Base-by-base conservation (phyloP, 2,113 vertebrate species). In the Corythornis madagascariensis region DNA sequence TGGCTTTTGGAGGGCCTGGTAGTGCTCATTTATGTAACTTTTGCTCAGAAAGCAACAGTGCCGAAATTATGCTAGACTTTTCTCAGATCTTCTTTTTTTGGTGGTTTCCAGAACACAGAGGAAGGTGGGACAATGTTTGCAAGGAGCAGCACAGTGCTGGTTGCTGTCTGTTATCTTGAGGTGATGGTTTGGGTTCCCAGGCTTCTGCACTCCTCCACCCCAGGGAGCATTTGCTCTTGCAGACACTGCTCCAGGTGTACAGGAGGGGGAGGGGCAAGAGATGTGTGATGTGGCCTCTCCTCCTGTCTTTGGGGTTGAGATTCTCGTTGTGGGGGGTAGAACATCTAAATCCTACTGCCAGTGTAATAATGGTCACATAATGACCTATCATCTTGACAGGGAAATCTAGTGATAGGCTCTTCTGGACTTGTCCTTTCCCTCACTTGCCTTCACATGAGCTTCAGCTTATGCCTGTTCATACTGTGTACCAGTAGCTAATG, bases 181-280 rank as follows among this genome's bases (percentile, higher is more conserved):
- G 31, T 11, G 38, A 8, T 4, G 17, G 16, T 31, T 83, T 78
- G 21, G 48, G 38, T 61, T 70, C 26, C 33, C 43, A 8, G 28
- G 48, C 15, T 43, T 31, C 55, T 11, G 56, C 38, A 16, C 2
- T 10, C 10, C 35, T 64, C 33, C 16, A 0, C 21, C 15, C 35
- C 0, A 0, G 29, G 33, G 16, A 61, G 33, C 14, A 7, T 16
- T 3, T 9, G 35, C 7, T 2, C 38, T 66, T 16, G 14, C 43
- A 21, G 60, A 25, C 60, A 12, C 33, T 0, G 4, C 28, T 64
- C 3, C 0, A 1, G 29, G 7, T 1, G 0, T 25, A 10, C 71
- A 38, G 63, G 33, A 74, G 9, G 9, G 4, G 17, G n/a, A 65
- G 40, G 60, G n/a, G 14, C 17, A 10, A n/a, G 35, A 18, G 9